Base-by-base conservation (phyloP, 2,797 vertebrate genomes). In the Bryconaethiops microstoma region DNA sequence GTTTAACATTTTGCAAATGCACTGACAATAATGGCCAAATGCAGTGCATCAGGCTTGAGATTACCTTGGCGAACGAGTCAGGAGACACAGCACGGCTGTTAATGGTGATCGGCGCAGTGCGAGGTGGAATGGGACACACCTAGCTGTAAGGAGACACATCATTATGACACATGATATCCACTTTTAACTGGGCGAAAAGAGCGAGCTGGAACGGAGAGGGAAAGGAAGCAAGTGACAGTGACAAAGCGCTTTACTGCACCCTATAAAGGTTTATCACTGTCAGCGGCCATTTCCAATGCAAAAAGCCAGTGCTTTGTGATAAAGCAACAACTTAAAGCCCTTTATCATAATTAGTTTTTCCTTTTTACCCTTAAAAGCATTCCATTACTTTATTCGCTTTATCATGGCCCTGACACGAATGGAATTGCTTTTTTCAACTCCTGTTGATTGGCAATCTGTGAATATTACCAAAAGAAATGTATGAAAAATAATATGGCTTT, bases 271-370 rank as follows among this genome's bases (percentile, higher is more conserved):
- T 94, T 94, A 94, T 95, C 93, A 93, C 92, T 93, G 93, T 92
- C 93, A 91, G 86, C 86, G 89, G 89, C 65, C 83, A 92, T 92
- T 91, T 88, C 92, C 91, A 88, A 92, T 92, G 93, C 91, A 91
- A 92, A 91, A 92, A 92, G 91, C 90, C 92, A 91, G 89, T 87
- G 92, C 90, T 73, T 90, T 70, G 89, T 55, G 93, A 94, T 95
- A 94, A 94, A 92, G 91, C 92, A 91, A 93, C 93, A 94, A 91
- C 93, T 92, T 87, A 92, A 91, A 94, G 92, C 89, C 90, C 92
- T 95, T 95, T 95, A 94, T 95, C 94, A 95, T 95, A 94, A 95
- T 95, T 95, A 94, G 92, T 92, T 94, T 94, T 94, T 93, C 92
- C 91, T 91, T 93, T 94, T 93, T 91, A 91, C 90, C 90, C 88